Evolutionary conservation across 2,113 vertebrate species (phyloP).

Genomic region (Rhabdomys dilectus): DNA sequence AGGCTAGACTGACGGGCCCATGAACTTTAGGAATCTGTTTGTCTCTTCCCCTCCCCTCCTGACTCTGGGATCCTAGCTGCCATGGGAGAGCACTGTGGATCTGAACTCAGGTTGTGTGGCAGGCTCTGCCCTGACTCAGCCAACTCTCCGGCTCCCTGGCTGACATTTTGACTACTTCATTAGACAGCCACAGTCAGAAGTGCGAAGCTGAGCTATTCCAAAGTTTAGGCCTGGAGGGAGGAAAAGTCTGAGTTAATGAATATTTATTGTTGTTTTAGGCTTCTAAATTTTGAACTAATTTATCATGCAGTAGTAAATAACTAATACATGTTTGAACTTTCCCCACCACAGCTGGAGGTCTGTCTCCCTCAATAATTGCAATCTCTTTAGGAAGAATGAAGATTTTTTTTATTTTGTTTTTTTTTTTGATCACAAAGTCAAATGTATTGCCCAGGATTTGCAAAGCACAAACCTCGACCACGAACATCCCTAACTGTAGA

Average conservation of each 20-base stretch:
- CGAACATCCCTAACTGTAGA: neutral
- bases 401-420: neutral
- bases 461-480: neutral
- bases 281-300: conserved; percentile 19
- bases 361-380: neutral
- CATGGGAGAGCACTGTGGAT: too few species aligned
- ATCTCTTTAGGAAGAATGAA: conserved; percentile 1
- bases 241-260: neutral
- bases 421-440: neutral
- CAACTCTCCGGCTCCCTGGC: neutral
- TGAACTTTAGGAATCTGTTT: neutral
- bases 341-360: neutral
- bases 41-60: neutral
- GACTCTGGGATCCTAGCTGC: neutral
- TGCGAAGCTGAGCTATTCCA: neutral
- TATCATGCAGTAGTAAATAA: conserved; percentile 32
- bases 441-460: neutral
- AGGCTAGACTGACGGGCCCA: neutral
- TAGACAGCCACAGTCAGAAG: neutral
- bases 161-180: neutral
- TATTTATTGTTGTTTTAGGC: neutral
- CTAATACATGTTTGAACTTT: conserved; percentile 13
- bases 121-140: neutral
- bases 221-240: neutral
- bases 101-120: neutral